These are phyloP conservation scores for Mesorhabditis spiculigera DNA, from an alignment of 2,888 invertebrate genomes.

Conservation along the genomic window DNA sequence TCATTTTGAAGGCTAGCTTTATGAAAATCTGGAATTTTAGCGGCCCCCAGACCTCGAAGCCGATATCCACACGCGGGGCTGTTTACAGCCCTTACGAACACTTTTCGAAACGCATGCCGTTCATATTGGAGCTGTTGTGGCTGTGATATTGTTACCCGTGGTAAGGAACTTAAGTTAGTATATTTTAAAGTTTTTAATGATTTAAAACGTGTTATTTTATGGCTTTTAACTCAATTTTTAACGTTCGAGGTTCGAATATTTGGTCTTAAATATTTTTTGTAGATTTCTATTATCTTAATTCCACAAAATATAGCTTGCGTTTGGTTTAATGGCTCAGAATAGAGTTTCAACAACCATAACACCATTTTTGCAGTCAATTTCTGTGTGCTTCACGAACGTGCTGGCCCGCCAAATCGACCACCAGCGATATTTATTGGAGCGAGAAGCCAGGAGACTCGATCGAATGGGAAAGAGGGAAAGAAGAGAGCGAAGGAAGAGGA, in stretches of 20 bases:
- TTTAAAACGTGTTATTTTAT: no score
- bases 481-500: conserved; percentile 21
- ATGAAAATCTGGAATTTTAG: background rate
- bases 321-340: background rate
- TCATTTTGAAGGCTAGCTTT: no score
- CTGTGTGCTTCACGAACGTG: conserved; percentile 54
- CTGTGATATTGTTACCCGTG: conserved; percentile 55
- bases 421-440: conserved; percentile 51
- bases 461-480: conserved; percentile 40
- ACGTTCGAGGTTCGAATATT: no score
- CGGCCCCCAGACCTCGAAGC: conserved; percentile 50
- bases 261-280: no score
- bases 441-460: conserved; percentile 52
- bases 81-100: conserved; percentile 49
- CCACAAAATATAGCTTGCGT: no score
- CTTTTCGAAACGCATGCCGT: conserved; percentile 57
- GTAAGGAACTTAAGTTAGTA: conserved; percentile 43
- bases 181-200: no score
- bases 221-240: no score
- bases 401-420: conserved; percentile 58
- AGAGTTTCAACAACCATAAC: background rate
- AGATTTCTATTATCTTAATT: no score
- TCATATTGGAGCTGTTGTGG: conserved; percentile 54
- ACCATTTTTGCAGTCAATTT: conserved; percentile 46
- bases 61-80: conserved; percentile 50